These are phyloP conservation scores for Xestia sexstrigata DNA, from an alignment of 2,888 invertebrate species.

Conservation along the genomic window DNA sequence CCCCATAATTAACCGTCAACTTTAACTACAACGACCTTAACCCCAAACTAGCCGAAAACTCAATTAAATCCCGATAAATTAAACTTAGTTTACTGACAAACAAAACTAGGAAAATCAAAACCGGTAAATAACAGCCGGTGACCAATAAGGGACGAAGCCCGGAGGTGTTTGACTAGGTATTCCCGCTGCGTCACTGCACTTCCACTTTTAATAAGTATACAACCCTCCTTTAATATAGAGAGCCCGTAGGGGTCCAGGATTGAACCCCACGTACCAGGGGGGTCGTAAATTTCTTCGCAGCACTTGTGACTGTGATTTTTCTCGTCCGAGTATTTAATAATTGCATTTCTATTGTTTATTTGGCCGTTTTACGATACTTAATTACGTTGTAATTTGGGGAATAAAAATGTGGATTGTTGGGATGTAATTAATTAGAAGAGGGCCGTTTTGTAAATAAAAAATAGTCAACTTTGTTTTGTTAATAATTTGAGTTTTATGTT, in stretches of 20 bases:
- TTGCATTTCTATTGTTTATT: conserved; percentile 79
- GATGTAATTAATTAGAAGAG: conserved; percentile 25
- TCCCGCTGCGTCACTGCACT: conserved; percentile 76
- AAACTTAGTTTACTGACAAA: conserved; percentile 33
- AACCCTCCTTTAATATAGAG: conserved; percentile 87
- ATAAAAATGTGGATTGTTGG: conserved; percentile 6
- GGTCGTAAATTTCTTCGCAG: conserved; percentile 77
- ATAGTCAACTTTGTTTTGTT: background rate
- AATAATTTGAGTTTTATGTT: background rate
- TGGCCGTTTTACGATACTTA: conserved; percentile 55
- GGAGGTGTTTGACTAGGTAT: conserved; percentile 79
- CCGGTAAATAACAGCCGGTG: conserved; percentile 63
- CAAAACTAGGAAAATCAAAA: conserved; percentile 48
- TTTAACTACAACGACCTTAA: background rate
- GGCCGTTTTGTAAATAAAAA: conserved; percentile 7
- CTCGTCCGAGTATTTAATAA: conserved; percentile 77
- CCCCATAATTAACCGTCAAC: background rate
- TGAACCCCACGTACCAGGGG: conserved; percentile 75
- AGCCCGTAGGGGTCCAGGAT: conserved; percentile 80
- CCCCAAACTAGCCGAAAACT: background rate
- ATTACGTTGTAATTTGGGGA: conserved; percentile 54
- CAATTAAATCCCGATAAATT: conserved; percentile 8
- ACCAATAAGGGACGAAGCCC: conserved; percentile 73
- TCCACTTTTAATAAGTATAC: conserved; percentile 85
- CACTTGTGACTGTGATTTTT: conserved; percentile 83